These are phyloP conservation scores for Andinoacara biseriatus DNA, from an alignment of 2,113 vertebrate species.

Conservation along the genomic window DNA sequence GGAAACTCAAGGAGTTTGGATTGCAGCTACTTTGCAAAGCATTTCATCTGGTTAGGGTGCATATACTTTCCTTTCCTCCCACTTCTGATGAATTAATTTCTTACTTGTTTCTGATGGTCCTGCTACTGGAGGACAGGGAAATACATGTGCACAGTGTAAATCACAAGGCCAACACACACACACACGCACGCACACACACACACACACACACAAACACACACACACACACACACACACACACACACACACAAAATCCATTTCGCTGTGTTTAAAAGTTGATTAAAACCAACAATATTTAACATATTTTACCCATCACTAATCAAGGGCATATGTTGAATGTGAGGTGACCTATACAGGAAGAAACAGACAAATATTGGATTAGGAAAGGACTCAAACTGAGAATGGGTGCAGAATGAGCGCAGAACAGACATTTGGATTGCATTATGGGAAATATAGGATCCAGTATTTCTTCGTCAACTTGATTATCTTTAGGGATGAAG, in stretches of 20 bases:
- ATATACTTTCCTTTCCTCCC: conserved; percentile 7
- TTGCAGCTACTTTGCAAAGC: conserved; percentile 25
- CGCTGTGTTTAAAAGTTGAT: too few relatives aligned
- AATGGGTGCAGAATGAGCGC: neutral
- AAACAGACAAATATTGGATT: neutral
- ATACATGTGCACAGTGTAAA: neutral
- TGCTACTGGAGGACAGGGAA: neutral
- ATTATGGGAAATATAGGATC: neutral
- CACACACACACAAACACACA: neutral
- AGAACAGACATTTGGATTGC: neutral
- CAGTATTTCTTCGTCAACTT: neutral
- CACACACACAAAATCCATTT: too few relatives aligned
- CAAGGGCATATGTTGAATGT: neutral
- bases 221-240: neutral
- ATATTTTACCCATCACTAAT: neutral
- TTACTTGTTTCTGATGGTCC: neutral
- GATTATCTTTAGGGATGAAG: neutral
- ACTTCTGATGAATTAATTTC: neutral
- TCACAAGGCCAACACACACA: neutral
- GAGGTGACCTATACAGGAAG: too few relatives aligned
- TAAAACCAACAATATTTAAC: neutral
- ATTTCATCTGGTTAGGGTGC: conserved; percentile 33
- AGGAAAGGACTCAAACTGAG: neutral
- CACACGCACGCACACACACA: too few relatives aligned
- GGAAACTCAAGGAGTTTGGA: conserved; percentile 14